Conservation (phyloP, 2,113 vertebrate genomes). For the Oryzias curvinotus region DNA sequence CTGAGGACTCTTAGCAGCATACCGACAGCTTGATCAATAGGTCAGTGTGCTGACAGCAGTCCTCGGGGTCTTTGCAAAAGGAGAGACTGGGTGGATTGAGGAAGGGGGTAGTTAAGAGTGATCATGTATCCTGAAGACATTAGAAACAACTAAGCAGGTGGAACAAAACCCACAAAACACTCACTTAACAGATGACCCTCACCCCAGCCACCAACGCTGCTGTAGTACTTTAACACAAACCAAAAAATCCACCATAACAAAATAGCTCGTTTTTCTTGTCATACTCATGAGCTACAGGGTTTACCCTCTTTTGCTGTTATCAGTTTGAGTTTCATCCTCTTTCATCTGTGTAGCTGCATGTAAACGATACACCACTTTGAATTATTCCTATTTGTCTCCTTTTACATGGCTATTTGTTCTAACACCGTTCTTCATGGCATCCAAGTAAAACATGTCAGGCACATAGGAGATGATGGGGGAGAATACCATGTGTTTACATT, state of each 20-base stretch:
- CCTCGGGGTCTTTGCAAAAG: conserved; percentile 48
- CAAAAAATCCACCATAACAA: neutral
- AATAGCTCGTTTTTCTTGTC: neutral
- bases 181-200: conserved; percentile 47
- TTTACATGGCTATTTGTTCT: conserved; percentile 82
- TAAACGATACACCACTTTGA: conserved; percentile 63
- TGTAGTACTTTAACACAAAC: conserved; percentile 1
- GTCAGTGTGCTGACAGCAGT: conserved; percentile 70
- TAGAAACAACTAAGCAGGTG: conserved; percentile 28
- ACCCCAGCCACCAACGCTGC: conserved; percentile 20
- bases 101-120: conserved; percentile 55
- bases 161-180: conserved; percentile 48
- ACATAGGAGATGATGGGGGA: conserved; percentile 90
- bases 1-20: conserved; percentile 64
- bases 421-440: conserved; percentile 84
- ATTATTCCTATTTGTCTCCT: conserved; percentile 88
- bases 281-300: neutral
- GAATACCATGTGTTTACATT: conserved; percentile 97
- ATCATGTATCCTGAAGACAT: conserved; percentile 58
- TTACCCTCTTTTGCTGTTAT: neutral
- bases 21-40: conserved; percentile 76
- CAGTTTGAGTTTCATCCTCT: conserved; percentile 2
- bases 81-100: conserved; percentile 29
- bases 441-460: conserved; percentile 92
- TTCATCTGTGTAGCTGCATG: conserved; percentile 29